phyloP scores from a whole-genome alignment of 35 echinoderm and acorn worm species.

The Nesometra sesokonis region DNA sequence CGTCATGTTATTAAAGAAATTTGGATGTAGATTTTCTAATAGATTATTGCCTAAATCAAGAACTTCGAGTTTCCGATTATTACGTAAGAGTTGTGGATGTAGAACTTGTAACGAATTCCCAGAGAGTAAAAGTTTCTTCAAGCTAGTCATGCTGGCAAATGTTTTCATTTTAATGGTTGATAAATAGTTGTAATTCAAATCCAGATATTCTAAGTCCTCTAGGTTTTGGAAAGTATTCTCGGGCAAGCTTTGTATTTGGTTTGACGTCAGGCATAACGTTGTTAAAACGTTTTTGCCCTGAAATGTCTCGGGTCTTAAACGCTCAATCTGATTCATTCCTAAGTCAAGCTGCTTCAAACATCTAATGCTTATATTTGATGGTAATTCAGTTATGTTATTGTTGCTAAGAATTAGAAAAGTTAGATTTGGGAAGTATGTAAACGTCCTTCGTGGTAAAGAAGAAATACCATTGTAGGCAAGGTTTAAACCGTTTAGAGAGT shows the following conservation, averaged over 20 bases:
- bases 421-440: neutral
- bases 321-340: neutral
- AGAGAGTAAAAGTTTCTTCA: neutral
- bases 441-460: neutral
- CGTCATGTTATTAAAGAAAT: neutral
- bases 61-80: neutral
- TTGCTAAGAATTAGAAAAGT: neutral
- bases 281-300: neutral
- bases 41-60: neutral
- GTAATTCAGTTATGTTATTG: neutral
- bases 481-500: neutral
- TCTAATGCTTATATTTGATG: neutral
- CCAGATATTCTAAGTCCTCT: neutral
- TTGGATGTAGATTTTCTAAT: neutral
- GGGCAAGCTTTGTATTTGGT: neutral
- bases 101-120: neutral
- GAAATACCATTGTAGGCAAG: neutral
- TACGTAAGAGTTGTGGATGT: neutral
- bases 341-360: neutral
- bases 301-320: neutral
- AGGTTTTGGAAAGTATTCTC: neutral
- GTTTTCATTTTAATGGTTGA: neutral
- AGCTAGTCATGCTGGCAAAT: neutral
- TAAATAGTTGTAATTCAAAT: neutral
- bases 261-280: neutral